Conservation (phyloP, 2,113 vertebrate species). For the Phainopepla nitens region DNA sequence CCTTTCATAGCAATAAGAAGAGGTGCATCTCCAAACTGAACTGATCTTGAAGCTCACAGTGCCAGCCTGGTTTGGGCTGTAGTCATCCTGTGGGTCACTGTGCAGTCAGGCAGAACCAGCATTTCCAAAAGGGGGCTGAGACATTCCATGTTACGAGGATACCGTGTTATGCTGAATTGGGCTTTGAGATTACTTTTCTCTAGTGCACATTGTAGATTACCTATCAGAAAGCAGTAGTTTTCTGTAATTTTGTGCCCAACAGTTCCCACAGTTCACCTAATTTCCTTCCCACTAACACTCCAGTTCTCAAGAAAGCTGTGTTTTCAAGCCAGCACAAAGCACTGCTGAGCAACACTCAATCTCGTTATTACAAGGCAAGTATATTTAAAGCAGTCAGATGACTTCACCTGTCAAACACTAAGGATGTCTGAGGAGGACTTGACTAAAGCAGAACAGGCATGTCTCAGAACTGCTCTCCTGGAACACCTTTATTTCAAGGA, state of each 20-base stretch:
- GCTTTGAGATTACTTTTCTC: background rate
- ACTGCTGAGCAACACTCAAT: background rate
- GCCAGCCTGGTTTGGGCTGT: background rate
- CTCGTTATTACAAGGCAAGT: background rate
- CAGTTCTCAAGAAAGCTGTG: background rate
- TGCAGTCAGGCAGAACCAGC: background rate
- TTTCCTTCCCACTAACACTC: background rate
- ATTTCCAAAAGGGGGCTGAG: background rate
- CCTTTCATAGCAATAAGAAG: background rate
- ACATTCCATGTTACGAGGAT: background rate
- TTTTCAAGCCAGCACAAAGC: background rate
- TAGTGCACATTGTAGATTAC: background rate
- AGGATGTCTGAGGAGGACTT: background rate
- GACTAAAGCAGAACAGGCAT: background rate
- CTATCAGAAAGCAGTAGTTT: background rate
- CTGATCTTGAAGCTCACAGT: background rate
- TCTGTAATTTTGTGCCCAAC: background rate
- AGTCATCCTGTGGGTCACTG: background rate
- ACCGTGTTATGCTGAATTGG: background rate
- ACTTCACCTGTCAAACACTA: background rate
- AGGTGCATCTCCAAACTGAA: background rate
- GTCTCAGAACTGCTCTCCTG: background rate
- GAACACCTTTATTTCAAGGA: background rate
- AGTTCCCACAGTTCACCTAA: background rate
- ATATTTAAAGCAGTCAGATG: background rate